Percentiles rank a stretch among this genome's conserved stretches.
These are phyloP conservation scores for Amia ocellicauda DNA, from an alignment of 2,113 vertebrate genomes.

Conservation along the genomic window DNA sequence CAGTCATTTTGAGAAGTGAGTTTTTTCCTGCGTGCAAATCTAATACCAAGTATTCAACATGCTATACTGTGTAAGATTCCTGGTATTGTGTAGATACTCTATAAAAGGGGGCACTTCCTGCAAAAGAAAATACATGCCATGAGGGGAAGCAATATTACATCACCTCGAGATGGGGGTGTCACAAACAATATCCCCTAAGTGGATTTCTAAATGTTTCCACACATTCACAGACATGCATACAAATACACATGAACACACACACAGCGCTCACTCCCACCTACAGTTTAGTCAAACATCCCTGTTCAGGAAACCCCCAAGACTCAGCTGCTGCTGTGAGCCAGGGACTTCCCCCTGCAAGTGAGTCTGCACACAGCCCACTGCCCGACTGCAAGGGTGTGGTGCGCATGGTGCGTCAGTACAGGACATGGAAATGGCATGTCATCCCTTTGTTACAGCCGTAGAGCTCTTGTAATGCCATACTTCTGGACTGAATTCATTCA, in stretches of 20 bases:
- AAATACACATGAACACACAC: too few relatives aligned
- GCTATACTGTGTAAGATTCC: too few relatives aligned
- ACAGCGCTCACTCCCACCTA: too few relatives aligned
- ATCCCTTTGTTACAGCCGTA: too few relatives aligned
- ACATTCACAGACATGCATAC: too few relatives aligned
- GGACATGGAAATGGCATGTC: background rate
- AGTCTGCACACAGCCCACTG: too few relatives aligned
- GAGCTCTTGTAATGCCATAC: slow-evolving; percentile 5
- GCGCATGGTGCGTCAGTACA: background rate
- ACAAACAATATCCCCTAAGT: background rate
- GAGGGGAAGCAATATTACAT: background rate
- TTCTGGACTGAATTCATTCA: slow-evolving; percentile 36
- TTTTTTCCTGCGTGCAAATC: too few relatives aligned
- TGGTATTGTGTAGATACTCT: too few relatives aligned
- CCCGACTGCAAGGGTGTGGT: background rate
- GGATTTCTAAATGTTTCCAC: background rate
- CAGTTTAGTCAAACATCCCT: background rate
- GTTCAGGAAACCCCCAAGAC: slow-evolving; percentile 4
- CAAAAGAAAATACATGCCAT: background rate
- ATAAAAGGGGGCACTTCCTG: background rate
- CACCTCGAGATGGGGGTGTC: background rate
- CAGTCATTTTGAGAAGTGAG: too few relatives aligned
- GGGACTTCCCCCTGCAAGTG: background rate
- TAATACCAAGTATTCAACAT: too few relatives aligned
- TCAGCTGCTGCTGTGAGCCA: background rate